These are phyloP conservation scores for Ctenicera cuprea DNA, from an alignment of 2,888 invertebrate genomes.

Conservation along the genomic window DNA sequence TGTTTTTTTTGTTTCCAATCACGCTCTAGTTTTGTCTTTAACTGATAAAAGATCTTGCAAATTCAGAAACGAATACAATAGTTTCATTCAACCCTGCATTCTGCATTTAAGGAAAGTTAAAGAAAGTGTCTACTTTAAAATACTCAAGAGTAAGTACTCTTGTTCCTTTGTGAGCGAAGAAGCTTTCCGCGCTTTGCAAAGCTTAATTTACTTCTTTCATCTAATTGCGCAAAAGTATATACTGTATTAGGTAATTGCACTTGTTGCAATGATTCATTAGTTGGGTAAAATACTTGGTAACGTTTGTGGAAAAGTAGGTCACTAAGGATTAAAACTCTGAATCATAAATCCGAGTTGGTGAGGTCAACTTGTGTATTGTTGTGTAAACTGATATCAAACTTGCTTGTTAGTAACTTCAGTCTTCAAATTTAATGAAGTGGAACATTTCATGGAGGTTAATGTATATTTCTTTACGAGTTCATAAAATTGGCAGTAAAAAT, in stretches of 20 bases:
- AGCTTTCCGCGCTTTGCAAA: background rate
- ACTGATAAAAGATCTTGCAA: background rate
- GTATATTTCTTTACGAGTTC: background rate
- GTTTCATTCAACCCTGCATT: too few relatives aligned
- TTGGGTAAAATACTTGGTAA: background rate
- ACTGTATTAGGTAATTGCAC: background rate
- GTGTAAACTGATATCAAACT: background rate
- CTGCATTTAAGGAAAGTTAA: too few relatives aligned
- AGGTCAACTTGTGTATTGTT: conserved; percentile 1
- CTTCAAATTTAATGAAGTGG: conserved; percentile 8
- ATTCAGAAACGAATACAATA: too few relatives aligned
- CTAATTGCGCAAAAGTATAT: background rate
- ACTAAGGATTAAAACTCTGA: background rate
- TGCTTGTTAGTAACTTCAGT: conserved; percentile 1
- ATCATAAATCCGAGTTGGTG: too few relatives aligned
- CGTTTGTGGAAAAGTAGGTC: background rate
- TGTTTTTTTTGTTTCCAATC: background rate
- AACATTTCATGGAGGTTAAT: background rate
- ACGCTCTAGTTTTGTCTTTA: background rate
- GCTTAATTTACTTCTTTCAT: background rate
- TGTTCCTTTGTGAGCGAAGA: background rate
- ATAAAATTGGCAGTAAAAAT: background rate
- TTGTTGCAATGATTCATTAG: background rate
- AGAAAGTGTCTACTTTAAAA: too few relatives aligned
- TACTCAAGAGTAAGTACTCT: too few relatives aligned